These are phyloP conservation scores for Scophthalmus maximus DNA, from an alignment of 2,113 vertebrate genomes.

Conservation along the genomic window DNA sequence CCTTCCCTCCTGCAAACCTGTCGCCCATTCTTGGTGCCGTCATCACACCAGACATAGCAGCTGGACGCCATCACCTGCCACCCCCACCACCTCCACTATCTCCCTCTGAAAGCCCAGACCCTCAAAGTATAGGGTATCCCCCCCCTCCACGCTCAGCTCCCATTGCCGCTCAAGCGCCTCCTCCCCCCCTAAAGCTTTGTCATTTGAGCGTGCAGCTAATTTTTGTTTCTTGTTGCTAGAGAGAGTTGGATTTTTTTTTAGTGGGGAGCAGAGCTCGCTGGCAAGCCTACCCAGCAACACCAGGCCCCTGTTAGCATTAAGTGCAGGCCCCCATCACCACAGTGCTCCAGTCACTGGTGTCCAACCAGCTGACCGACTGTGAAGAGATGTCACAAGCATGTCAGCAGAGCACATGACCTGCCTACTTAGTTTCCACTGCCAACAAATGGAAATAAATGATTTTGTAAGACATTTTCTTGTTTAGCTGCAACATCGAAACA, in stretches of 20 bases:
- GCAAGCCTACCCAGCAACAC: slow-evolving; percentile 73
- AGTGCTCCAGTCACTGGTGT: slow-evolving; percentile 9
- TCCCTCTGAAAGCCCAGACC: slow-evolving; percentile 50
- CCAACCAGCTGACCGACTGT: slow-evolving; percentile 39
- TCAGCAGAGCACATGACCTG: slow-evolving; percentile 41
- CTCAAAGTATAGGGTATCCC: slow-evolving; percentile 72
- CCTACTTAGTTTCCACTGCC: slow-evolving; percentile 12
- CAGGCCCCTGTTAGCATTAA: slow-evolving; percentile 61
- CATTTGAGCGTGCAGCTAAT: slow-evolving; percentile 75
- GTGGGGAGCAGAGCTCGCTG: slow-evolving; percentile 35
- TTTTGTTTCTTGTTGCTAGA: slow-evolving; percentile 85
- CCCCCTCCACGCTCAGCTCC: slow-evolving; percentile 39
- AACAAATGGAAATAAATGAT: not conserved
- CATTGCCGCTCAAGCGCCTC: slow-evolving; percentile 5
- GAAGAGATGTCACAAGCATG: slow-evolving; percentile 41
- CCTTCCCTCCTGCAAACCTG: slow-evolving; percentile 62
- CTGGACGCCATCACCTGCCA: slow-evolving; percentile 55
- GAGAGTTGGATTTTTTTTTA: slow-evolving; percentile 78
- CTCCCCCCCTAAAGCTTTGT: slow-evolving; percentile 38
- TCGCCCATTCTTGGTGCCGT: slow-evolving; percentile 74
- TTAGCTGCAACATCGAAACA: not conserved
- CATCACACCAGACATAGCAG: slow-evolving; percentile 74
- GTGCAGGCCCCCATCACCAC: slow-evolving; percentile 53
- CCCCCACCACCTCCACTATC: slow-evolving; percentile 43
- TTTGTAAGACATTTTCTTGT: not conserved